Conservation (phyloP, 2,797 vertebrate species). For the Antrozous pallidus region DNA sequence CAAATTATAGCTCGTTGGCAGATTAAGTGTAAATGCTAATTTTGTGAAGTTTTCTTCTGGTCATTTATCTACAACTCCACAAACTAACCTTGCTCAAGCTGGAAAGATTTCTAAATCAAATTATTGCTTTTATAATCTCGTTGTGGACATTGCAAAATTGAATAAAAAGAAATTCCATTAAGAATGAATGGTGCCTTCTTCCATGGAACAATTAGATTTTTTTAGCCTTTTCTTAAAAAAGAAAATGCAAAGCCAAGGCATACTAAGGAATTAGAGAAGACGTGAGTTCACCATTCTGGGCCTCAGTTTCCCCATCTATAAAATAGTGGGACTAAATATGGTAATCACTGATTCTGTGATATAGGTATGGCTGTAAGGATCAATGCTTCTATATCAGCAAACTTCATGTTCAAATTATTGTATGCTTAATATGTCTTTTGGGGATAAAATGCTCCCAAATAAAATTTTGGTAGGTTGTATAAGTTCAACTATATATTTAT, state of each 20-base stretch:
- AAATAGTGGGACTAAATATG: background rate
- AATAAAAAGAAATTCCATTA: conserved; percentile 84
- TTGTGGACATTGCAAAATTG: conserved; percentile 81
- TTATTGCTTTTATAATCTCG: conserved; percentile 85
- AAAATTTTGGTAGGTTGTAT: background rate
- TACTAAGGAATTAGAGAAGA: conserved; percentile 53
- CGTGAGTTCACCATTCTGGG: background rate
- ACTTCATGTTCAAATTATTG: background rate
- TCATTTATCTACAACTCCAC: conserved; percentile 87
- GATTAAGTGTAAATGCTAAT: conserved; percentile 89
- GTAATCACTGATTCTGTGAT: background rate
- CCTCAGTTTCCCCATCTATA: conserved; percentile 41
- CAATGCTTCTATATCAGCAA: background rate
- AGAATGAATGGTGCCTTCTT: conserved; percentile 78
- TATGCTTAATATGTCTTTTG: background rate
- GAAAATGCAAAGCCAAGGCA: conserved; percentile 76
- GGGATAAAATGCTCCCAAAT: background rate
- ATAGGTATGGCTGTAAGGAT: background rate
- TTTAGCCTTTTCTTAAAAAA: conserved; percentile 40
- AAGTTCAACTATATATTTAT: background rate
- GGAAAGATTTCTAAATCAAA: conserved; percentile 82
- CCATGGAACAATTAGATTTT: conserved; percentile 69
- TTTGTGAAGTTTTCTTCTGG: conserved; percentile 88
- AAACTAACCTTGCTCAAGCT: conserved; percentile 81
- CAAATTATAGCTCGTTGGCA: conserved; percentile 88